A percentile compares a stretch with the other conserved stretches of the same genome.
Conservation (phyloP, 2,797 vertebrate genomes). For the Ciconia nigra region DNA sequence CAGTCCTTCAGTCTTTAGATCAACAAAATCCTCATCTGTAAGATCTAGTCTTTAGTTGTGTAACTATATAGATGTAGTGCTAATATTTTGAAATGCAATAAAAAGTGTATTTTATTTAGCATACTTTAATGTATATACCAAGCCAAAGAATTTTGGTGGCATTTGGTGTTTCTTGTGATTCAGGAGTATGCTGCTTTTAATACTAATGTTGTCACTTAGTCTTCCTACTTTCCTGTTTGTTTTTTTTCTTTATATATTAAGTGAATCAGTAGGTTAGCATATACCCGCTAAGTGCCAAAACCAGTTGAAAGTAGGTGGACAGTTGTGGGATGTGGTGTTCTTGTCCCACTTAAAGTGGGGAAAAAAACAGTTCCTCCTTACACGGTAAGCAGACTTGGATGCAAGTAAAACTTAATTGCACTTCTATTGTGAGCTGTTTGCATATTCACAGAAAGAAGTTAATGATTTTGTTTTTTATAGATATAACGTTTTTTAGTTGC, state of each 20-base stretch:
- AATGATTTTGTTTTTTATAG: neutral
- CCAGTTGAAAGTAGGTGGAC: neutral
- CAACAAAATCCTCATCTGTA: slow-evolving; percentile 79
- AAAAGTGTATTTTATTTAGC: neutral
- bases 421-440: neutral
- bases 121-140: fast-evolving
- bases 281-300: neutral
- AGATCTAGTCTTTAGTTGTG: neutral
- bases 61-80: neutral
- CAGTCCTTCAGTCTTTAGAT: slow-evolving; percentile 90
- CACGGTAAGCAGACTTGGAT: neutral
- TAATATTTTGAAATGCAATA: neutral
- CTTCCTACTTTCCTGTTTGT: neutral
- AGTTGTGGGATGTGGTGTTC: neutral
- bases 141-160: neutral
- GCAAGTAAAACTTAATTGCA: neutral
- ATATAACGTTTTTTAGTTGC: neutral
- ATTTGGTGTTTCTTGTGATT: neutral
- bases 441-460: neutral
- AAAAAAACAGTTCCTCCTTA: neutral
- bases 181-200: neutral
- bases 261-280: neutral
- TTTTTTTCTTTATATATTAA: neutral
- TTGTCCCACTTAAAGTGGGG: neutral
- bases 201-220: neutral